A percentile compares a stretch with the other conserved stretches of the same genome.
Conservation (phyloP, 2,888 invertebrate genomes). For the Dicranocentrus wangi region DNA sequence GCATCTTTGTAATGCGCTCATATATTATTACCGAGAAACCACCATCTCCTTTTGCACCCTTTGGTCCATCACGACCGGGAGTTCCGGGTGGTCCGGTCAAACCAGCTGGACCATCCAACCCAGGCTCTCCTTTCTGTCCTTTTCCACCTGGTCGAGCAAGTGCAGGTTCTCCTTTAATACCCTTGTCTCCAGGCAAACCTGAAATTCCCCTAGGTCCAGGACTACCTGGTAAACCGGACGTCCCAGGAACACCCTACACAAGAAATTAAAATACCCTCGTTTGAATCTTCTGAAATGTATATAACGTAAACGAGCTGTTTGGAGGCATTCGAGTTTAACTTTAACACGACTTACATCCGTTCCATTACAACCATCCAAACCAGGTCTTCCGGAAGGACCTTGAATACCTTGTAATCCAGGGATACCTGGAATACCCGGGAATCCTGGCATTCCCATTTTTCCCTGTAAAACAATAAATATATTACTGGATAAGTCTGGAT, state of each 20-base stretch:
- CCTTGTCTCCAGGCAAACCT: conserved; percentile 51
- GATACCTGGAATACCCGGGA: conserved; percentile 77
- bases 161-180: conserved; percentile 79
- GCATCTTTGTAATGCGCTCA: too few relatives aligned
- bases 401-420: conserved; percentile 74
- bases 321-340: conserved; percentile 73
- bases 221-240: conserved; percentile 82
- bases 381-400: conserved; percentile 69
- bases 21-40: conserved; percentile 78
- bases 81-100: conserved; percentile 81
- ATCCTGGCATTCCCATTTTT: conserved; percentile 71
- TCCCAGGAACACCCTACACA: conserved; percentile 77
- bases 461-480: conserved; percentile 50
- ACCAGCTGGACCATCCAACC: conserved; percentile 82
- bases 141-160: conserved; percentile 81
- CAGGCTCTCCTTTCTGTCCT: conserved; percentile 87
- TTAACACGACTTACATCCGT: conserved; percentile 68
- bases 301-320: too few relatives aligned
- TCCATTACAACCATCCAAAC: conserved; percentile 72
- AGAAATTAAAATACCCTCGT: conserved; percentile 83
- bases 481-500: conserved; percentile 13
- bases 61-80: conserved; percentile 78
- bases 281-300: too few relatives aligned
- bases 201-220: conserved; percentile 73
- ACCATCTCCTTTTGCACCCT: conserved; percentile 91